A percentile compares a stretch with the other conserved stretches of the same genome.
Evolutionary conservation across 2,888 invertebrate genomes (phyloP).

Genomic region (Salpingus planirostris): DNA sequence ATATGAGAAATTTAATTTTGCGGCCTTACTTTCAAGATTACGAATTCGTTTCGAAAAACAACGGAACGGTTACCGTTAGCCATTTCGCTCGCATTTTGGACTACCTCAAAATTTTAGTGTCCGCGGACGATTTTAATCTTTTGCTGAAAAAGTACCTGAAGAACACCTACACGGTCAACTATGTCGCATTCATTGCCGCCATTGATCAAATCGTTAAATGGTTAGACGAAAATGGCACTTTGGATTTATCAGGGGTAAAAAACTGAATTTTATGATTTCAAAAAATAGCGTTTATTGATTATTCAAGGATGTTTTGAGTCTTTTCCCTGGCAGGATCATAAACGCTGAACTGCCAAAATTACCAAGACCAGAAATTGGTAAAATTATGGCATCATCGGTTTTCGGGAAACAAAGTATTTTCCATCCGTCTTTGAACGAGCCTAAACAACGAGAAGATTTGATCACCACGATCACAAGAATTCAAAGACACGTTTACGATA

Average conservation of each 20-base stretch:
- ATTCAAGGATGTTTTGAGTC: slow-evolving; percentile 43
- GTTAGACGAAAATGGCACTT: slow-evolving; percentile 44
- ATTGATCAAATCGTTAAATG: slow-evolving; percentile 58
- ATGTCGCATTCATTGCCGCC: slow-evolving; percentile 62
- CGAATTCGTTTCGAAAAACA: slow-evolving; percentile 63
- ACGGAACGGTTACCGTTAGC: slow-evolving; percentile 65
- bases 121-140: slow-evolving; percentile 63
- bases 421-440: slow-evolving; percentile 50
- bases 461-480: slow-evolving; percentile 53
- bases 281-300: background rate
- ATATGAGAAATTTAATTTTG: slow-evolving; percentile 52
- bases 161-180: slow-evolving; percentile 69
- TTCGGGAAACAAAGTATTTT: slow-evolving; percentile 48
- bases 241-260: slow-evolving; percentile 49
- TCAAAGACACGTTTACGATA: slow-evolving; percentile 57
- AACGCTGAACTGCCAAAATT: slow-evolving; percentile 61
- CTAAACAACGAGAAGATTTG: slow-evolving; percentile 45
- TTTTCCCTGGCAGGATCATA: slow-evolving; percentile 57
- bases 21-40: slow-evolving; percentile 69
- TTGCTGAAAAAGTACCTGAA: slow-evolving; percentile 67
- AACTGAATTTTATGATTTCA: background rate
- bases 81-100: slow-evolving; percentile 68
- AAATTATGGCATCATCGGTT: slow-evolving; percentile 41
- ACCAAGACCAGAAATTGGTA: slow-evolving; percentile 56
- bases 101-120: slow-evolving; percentile 60